Conservation (phyloP, 1,140 invertebrate genomes). For the Lepidurus arcticus region DNA sequence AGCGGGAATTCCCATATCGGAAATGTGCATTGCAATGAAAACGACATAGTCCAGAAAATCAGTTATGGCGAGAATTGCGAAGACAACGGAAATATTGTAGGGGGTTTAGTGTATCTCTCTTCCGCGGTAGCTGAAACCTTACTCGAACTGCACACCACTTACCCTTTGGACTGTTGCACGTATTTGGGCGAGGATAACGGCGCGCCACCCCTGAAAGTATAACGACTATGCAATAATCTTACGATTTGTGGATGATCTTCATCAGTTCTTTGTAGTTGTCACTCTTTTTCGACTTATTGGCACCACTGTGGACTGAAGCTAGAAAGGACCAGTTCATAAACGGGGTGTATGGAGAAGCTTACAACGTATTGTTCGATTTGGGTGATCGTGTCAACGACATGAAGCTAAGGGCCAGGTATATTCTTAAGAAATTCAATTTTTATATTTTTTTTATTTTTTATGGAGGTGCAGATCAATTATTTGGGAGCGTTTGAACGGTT, state of each 20-base stretch:
- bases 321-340: slow-evolving; percentile 45
- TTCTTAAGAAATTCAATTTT: background rate
- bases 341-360: slow-evolving; percentile 40
- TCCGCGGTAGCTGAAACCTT: slow-evolving; percentile 45
- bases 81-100: slow-evolving; percentile 15
- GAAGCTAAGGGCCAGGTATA: slow-evolving; percentile 27
- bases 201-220: slow-evolving; percentile 47
- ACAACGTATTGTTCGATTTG: slow-evolving; percentile 32
- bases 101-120: slow-evolving; percentile 46
- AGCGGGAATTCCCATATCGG: background rate
- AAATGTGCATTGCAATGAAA: background rate
- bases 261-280: slow-evolving; percentile 44
- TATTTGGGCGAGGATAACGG: slow-evolving; percentile 52
- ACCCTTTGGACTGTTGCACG: slow-evolving; percentile 49
- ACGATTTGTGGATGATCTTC: background rate
- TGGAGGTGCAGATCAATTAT: slow-evolving; percentile 37
- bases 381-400: slow-evolving; percentile 10
- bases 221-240: background rate
- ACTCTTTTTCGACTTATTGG: slow-evolving; percentile 50
- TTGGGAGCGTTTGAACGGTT: slow-evolving; percentile 44
- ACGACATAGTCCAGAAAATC: background rate
- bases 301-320: slow-evolving; percentile 46
- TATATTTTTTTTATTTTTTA: background rate
- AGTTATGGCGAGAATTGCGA: slow-evolving; percentile 8
- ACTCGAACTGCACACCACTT: slow-evolving; percentile 45